Evolutionary conservation across 2,888 invertebrate genomes (phyloP).

Genomic region (Orgyia antiqua): DNA sequence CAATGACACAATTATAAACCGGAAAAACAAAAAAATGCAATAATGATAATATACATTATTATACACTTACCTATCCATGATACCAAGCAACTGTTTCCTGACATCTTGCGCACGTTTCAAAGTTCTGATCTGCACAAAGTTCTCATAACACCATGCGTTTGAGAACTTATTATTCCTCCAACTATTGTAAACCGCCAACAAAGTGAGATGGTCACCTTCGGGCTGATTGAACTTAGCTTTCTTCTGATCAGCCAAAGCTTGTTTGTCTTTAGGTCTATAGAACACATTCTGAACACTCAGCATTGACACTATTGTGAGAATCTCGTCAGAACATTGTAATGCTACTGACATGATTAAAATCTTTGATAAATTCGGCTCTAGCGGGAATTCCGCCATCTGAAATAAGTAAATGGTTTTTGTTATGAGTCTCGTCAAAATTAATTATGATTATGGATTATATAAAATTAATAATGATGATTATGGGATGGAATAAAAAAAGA

Average conservation of each 20-base stretch:
- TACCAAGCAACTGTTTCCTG: conserved; percentile 96
- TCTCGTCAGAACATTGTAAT: conserved; percentile 97
- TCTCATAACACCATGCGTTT: conserved; percentile 99
- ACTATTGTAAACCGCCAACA: conserved; percentile 98
- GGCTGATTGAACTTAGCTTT: conserved; percentile 99
- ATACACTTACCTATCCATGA: conserved; percentile 96
- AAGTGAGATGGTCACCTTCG: conserved; percentile 98
- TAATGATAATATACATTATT: no score
- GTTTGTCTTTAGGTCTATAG: conserved; percentile 93
- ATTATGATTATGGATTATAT: no score
- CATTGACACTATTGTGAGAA: conserved; percentile 99
- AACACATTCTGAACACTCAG: conserved; percentile 99
- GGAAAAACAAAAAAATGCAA: no score
- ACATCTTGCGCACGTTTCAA: conserved; percentile 98
- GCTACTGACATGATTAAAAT: conserved; percentile 99
- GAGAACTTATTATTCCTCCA: conserved; percentile 99
- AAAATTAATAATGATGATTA: no score
- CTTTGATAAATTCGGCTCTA: conserved; percentile 98
- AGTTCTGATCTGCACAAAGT: conserved; percentile 98
- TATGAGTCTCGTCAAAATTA: no score
- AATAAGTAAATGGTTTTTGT: no score
- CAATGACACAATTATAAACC: no score
- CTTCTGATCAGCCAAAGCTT: conserved; percentile 98
- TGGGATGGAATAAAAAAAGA: no score
- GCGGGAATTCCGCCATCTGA: conserved; percentile 99